phyloP scores from a whole-genome alignment of 2,113 vertebrate genomes.

The Pundamilia nyererei region DNA sequence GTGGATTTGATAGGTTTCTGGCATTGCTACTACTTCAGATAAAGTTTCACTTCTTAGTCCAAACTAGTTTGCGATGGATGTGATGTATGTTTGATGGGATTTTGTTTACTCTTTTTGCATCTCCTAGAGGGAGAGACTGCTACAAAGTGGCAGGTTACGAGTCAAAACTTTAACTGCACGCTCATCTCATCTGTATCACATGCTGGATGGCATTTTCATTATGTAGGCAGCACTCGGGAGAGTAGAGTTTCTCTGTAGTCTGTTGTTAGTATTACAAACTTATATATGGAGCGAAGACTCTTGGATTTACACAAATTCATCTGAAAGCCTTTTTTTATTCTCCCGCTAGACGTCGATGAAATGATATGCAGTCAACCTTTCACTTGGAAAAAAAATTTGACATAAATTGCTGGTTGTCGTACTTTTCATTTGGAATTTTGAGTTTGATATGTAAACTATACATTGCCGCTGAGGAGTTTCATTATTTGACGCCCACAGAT shows the following conservation, averaged over 20 bases:
- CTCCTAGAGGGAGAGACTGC: constrained; percentile 43
- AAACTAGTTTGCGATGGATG: constrained; percentile 60
- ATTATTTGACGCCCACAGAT: constrained; percentile 79
- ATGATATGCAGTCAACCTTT: constrained; percentile 50
- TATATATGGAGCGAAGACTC: neutral
- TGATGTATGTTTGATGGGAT: constrained; percentile 62
- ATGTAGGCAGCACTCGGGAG: neutral
- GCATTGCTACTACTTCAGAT: constrained; percentile 50
- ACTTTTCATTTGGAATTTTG: constrained; percentile 33
- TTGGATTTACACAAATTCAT: constrained; percentile 35
- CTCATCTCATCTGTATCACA: constrained; percentile 20
- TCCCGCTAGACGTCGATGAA: constrained; percentile 27
- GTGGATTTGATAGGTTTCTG: constrained; percentile 66
- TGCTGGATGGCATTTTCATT: constrained; percentile 18
- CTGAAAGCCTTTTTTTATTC: constrained; percentile 43
- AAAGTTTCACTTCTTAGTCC: constrained; percentile 54
- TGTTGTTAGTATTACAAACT: constrained; percentile 37
- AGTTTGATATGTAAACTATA: constrained; percentile 81
- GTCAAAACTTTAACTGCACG: constrained; percentile 33
- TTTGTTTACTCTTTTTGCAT: constrained; percentile 43
- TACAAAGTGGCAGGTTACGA: constrained; percentile 42
- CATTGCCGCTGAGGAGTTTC: constrained; percentile 79
- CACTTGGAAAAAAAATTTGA: constrained; percentile 3
- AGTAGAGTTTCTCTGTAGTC: constrained; percentile 16
- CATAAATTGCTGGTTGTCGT: constrained; percentile 33